These are phyloP conservation scores for Dissostichus mawsoni DNA, from an alignment of 2,113 vertebrate species.

Conservation along the genomic window DNA sequence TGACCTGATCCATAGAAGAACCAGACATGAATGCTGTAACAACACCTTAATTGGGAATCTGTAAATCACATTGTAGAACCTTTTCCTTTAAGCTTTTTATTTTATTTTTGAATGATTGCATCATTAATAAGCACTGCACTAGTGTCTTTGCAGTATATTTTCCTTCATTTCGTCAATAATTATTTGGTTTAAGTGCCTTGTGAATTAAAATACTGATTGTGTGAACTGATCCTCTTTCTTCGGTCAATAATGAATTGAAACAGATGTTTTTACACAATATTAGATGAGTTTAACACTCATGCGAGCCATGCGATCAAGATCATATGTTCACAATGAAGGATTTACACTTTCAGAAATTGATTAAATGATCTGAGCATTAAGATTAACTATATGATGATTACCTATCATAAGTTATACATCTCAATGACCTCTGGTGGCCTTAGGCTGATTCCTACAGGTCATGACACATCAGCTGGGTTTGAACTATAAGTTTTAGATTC, in stretches of 20 bases:
- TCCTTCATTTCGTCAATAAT: too few relatives aligned
- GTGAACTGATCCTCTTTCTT: too few relatives aligned
- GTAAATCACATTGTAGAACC: neutral
- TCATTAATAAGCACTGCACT: neutral
- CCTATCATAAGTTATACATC: neutral
- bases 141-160: neutral
- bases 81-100: neutral
- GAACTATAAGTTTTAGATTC: fast-evolving
- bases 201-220: too few relatives aligned
- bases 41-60: too few relatives aligned
- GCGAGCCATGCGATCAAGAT: neutral
- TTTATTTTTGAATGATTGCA: neutral
- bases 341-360: neutral
- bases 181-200: too few relatives aligned
- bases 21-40: too few relatives aligned
- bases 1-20: too few relatives aligned
- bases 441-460: too few relatives aligned
- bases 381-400: neutral
- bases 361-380: neutral
- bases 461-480: neutral
- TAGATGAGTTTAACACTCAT: neutral
- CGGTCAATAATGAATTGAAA: neutral
- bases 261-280: neutral
- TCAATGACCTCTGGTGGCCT: neutral
- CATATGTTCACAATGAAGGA: neutral